Conservation (phyloP, 1,140 invertebrate genomes). For the Philotrypesis tridentata region DNA sequence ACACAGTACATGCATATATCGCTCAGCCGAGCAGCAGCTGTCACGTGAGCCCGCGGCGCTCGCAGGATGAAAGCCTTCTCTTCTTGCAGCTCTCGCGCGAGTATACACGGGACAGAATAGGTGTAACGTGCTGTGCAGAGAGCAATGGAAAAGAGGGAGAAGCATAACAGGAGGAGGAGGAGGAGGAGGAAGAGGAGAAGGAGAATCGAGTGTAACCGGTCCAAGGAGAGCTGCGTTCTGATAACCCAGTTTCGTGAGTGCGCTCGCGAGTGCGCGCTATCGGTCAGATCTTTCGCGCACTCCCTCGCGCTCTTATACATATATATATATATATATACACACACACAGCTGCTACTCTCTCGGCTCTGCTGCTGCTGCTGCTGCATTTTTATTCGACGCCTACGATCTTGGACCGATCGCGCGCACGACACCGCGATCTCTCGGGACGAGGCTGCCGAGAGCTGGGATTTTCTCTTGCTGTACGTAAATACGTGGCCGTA, state of each 20-base stretch:
- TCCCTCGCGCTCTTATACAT: conserved; percentile 60
- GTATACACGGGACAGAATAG: background rate
- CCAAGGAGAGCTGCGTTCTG: conserved; percentile 71
- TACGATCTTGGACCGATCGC: background rate
- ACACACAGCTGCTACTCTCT: background rate
- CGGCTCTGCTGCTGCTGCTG: too few relatives aligned
- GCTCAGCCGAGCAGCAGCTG: background rate
- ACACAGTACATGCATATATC: background rate
- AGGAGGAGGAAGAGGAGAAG: conserved; percentile 53
- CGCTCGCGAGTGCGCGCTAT: conserved; percentile 57
- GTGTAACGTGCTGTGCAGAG: background rate
- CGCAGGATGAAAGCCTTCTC: background rate
- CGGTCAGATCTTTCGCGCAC: conserved; percentile 60
- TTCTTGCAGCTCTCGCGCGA: too few relatives aligned
- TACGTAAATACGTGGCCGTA: too few relatives aligned
- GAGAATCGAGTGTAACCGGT: conserved; percentile 68
- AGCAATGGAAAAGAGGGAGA: conserved; percentile 5
- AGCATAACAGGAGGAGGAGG: background rate
- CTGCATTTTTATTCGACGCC: background rate
- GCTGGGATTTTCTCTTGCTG: too few relatives aligned
- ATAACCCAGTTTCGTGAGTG: conserved; percentile 68
- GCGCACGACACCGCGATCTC: background rate
- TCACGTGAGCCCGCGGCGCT: too few relatives aligned
- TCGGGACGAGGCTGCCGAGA: too few relatives aligned
- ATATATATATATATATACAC: too few relatives aligned